phyloP scores from a whole-genome alignment of 2,888 invertebrate species.

The Tiliacea citrago region DNA sequence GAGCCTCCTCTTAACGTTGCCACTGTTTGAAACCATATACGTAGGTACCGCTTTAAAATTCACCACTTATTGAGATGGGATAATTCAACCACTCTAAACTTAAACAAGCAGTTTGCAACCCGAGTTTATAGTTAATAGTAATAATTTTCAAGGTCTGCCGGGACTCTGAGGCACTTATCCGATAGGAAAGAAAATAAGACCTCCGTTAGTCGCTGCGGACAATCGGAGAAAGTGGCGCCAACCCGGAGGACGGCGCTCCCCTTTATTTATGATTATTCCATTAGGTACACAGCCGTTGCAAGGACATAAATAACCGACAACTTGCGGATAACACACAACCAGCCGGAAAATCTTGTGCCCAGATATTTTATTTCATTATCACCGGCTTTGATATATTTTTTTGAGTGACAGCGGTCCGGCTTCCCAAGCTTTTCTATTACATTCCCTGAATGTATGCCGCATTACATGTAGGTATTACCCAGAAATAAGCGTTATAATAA shows the following conservation, averaged over 20 bases:
- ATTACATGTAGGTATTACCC: slow-evolving; percentile 17
- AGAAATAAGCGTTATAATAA: slow-evolving; percentile 34
- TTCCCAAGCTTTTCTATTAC: slow-evolving; percentile 35
- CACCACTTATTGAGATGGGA: slow-evolving; percentile 1
- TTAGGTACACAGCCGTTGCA: slow-evolving; percentile 63
- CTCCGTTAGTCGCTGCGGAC: slow-evolving; percentile 41
- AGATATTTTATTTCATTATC: slow-evolving; percentile 41
- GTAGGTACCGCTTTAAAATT: neutral
- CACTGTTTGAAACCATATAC: neutral
- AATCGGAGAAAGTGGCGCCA: slow-evolving; percentile 56
- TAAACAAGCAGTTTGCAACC: slow-evolving; percentile 41
- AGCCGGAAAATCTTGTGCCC: slow-evolving; percentile 58
- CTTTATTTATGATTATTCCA: slow-evolving; percentile 70
- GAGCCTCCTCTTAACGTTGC: too few relatives aligned
- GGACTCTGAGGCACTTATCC: slow-evolving; percentile 49
- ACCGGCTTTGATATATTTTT: slow-evolving; percentile 35
- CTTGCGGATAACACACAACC: slow-evolving; percentile 64
- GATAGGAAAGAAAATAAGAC: slow-evolving; percentile 49
- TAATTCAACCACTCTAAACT: slow-evolving; percentile 26
- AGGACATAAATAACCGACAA: slow-evolving; percentile 69
- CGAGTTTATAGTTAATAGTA: slow-evolving; percentile 40
- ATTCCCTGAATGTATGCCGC: slow-evolving; percentile 31
- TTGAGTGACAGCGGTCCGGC: slow-evolving; percentile 57
- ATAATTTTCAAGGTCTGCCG: slow-evolving; percentile 37
- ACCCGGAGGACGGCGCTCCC: slow-evolving; percentile 46